Conservation (phyloP, 2,797 vertebrate species). For the Nyctalus aviator region DNA sequence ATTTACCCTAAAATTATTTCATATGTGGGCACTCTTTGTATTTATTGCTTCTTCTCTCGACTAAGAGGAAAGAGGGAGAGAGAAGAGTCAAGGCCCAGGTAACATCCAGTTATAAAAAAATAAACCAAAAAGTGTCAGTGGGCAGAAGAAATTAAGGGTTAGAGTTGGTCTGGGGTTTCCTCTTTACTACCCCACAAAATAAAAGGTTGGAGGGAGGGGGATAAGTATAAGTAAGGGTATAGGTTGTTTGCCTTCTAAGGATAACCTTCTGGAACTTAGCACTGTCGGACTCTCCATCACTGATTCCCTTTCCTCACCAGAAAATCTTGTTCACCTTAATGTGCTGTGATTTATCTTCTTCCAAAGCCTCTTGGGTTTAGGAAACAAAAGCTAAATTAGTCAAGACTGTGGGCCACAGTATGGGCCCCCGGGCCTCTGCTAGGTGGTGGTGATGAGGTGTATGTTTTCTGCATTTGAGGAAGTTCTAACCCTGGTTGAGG, state of each 20-base stretch:
- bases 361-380: constrained; percentile 1
- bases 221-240: neutral
- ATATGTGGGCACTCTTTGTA: neutral
- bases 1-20: constrained; percentile 18
- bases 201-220: neutral
- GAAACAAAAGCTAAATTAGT: constrained; percentile 42
- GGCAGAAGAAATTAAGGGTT: constrained; percentile 11
- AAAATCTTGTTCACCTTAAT: constrained; percentile 61
- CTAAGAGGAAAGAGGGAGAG: neutral
- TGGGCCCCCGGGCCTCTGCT: neutral
- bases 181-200: neutral
- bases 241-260: neutral
- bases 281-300: neutral
- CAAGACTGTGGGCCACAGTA: neutral
- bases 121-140: neutral
- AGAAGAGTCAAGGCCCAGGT: neutral
- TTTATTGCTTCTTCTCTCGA: neutral
- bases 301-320: neutral
- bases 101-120: constrained; percentile 15
- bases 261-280: neutral
- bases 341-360: constrained; percentile 47
- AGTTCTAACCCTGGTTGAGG: constrained; percentile 58
- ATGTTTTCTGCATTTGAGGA: neutral
- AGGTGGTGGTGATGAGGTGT: neutral
- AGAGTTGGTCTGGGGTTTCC: neutral